A percentile compares a stretch with the other conserved stretches of the same genome.
These are phyloP conservation scores for Plutomurus gul DNA, from an alignment of 1,140 invertebrate genomes.

Conservation along the genomic window DNA sequence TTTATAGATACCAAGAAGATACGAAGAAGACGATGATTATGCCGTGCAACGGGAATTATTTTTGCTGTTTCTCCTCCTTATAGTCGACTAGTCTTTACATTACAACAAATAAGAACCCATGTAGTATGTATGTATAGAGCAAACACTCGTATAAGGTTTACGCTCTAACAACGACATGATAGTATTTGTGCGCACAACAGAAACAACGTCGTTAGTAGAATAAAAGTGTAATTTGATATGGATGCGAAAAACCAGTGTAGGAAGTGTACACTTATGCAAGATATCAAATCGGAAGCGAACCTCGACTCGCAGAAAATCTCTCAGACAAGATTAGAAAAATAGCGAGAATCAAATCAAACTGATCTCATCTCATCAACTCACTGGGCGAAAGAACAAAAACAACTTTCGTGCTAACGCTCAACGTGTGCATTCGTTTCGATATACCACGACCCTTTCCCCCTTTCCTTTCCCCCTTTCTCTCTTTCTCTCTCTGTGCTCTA, in stretches of 20 bases:
- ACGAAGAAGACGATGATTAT: background rate
- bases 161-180: no score
- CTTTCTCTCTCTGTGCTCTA: no score
- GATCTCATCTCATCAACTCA: constrained; percentile 5
- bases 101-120: no score
- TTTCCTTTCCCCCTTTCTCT: no score
- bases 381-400: background rate
- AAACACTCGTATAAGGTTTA: no score
- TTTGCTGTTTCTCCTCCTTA: background rate
- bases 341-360: background rate
- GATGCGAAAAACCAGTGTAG: background rate
- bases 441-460: no score
- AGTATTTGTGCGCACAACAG: no score
- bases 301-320: background rate
- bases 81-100: no score
- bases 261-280: background rate
- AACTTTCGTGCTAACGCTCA: background rate
- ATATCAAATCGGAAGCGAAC: background rate
- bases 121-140: no score
- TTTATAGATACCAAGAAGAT: no score
- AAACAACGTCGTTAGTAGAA: background rate
- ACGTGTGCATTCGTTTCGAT: background rate
- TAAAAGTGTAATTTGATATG: background rate
- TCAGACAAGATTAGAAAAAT: background rate
- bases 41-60: background rate